phyloP scores from a whole-genome alignment of 2,888 invertebrate genomes.

The Deilephila elpenor region DNA sequence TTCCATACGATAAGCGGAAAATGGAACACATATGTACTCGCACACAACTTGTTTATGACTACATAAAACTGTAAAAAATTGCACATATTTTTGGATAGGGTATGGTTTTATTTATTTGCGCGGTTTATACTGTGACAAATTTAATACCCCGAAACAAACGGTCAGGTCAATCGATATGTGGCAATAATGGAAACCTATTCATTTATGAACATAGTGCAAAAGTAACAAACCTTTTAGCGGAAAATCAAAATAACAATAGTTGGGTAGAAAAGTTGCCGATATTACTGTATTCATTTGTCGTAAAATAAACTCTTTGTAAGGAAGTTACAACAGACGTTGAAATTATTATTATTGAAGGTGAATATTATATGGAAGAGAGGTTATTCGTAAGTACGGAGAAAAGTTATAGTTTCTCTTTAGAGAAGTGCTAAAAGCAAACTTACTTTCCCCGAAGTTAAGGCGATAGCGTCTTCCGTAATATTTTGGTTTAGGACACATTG shows the following conservation, averaged over 20 bases:
- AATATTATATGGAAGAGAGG: neutral
- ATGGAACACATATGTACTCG: conserved; percentile 5
- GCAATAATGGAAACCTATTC: neutral
- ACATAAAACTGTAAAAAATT: neutral
- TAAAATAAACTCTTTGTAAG: neutral
- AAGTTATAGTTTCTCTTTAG: conserved; percentile 7
- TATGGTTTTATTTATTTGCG: neutral
- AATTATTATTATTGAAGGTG: neutral
- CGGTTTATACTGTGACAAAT: neutral
- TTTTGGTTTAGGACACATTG: neutral
- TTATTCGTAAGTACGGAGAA: neutral
- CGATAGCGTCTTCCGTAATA: neutral
- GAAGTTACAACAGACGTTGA: neutral
- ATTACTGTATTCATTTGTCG: too few relatives aligned
- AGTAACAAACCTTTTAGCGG: neutral
- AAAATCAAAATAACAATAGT: neutral
- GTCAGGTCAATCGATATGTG: neutral
- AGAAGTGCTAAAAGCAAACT: conserved; percentile 13
- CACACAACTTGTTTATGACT: neutral
- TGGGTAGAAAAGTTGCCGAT: too few relatives aligned
- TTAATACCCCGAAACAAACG: neutral
- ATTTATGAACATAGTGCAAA: too few relatives aligned
- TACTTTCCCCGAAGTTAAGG: conserved; percentile 4
- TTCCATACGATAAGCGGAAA: conserved; percentile 20
- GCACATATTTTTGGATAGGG: neutral